Evolutionary conservation across 2,113 vertebrate genomes (phyloP).

Genomic region (Nyctereutes procyonoides): DNA sequence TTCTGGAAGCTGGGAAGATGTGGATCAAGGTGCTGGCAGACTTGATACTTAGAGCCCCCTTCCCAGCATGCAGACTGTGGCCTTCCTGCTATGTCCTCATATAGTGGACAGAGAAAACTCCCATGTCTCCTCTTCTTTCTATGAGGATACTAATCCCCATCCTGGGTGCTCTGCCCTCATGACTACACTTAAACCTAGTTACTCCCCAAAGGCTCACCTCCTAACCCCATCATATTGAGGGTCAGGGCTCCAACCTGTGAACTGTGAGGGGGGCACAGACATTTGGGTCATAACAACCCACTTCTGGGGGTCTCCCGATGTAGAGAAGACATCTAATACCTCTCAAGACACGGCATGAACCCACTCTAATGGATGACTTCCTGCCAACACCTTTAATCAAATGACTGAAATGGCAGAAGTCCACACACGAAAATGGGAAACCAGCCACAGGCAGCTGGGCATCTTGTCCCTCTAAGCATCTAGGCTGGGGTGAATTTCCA

Average conservation of each 20-base stretch:
- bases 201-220: no score
- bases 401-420: fast-evolving
- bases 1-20: no score
- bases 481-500: not conserved
- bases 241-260: not conserved
- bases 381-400: no score
- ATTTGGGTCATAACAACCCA: not conserved
- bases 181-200: not conserved
- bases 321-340: not conserved
- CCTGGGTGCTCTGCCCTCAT: not conserved
- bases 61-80: no score
- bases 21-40: not conserved
- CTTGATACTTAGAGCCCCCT: not conserved
- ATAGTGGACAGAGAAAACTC: not conserved
- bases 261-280: not conserved
- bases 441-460: not conserved
- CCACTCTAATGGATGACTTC: not conserved
- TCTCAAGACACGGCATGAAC: not conserved
- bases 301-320: not conserved
- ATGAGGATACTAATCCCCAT: not conserved
- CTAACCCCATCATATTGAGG: not conserved
- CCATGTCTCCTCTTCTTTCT: not conserved
- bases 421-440: not conserved
- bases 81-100: not conserved
- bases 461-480: not conserved